A percentile compares a stretch with the other conserved stretches of the same genome.
Conservation (phyloP, 2,113 vertebrate species). For the Gambusia holbrooki region DNA sequence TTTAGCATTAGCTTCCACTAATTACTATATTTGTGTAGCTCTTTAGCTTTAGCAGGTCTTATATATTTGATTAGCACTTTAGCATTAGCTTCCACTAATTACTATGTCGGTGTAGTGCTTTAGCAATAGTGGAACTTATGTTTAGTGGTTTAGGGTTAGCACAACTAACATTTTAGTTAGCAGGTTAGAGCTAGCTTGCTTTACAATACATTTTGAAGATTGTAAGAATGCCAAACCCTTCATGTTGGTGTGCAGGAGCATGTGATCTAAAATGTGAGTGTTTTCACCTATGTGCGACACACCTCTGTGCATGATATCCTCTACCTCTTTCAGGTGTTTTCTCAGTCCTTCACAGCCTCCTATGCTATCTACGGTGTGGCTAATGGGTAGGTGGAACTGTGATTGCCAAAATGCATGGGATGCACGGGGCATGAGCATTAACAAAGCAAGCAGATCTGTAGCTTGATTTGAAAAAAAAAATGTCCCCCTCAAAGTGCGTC, state of each 20-base stretch:
- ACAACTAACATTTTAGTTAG: too few relatives aligned
- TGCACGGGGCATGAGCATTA: conserved; percentile 79
- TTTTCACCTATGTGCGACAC: conserved; percentile 55
- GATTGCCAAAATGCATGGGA: conserved; percentile 79
- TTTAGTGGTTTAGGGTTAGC: too few relatives aligned
- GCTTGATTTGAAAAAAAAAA: conserved; percentile 24
- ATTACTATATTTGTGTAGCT: too few relatives aligned
- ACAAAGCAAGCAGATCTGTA: conserved; percentile 60
- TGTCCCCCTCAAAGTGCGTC: conserved; percentile 35
- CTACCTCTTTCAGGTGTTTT: conserved; percentile 84
- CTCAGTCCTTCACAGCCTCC: conserved; percentile 84
- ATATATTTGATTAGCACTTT: too few relatives aligned
- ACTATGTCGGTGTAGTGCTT: too few relatives aligned
- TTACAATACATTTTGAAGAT: conserved; percentile 11
- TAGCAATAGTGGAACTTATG: too few relatives aligned
- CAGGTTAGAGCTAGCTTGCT: background rate
- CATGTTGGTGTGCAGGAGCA: conserved; percentile 24
- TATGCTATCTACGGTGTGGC: conserved; percentile 83
- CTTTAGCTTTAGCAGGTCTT: too few relatives aligned
- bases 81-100: too few relatives aligned
- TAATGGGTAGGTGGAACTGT: conserved; percentile 82
- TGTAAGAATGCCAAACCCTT: conserved; percentile 8
- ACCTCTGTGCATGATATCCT: conserved; percentile 75
- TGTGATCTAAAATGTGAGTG: conserved; percentile 47
- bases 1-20: too few relatives aligned